Evolutionary conservation across 2,797 vertebrate genomes (phyloP).

Genomic region (Denticeps clupeoides): DNA sequence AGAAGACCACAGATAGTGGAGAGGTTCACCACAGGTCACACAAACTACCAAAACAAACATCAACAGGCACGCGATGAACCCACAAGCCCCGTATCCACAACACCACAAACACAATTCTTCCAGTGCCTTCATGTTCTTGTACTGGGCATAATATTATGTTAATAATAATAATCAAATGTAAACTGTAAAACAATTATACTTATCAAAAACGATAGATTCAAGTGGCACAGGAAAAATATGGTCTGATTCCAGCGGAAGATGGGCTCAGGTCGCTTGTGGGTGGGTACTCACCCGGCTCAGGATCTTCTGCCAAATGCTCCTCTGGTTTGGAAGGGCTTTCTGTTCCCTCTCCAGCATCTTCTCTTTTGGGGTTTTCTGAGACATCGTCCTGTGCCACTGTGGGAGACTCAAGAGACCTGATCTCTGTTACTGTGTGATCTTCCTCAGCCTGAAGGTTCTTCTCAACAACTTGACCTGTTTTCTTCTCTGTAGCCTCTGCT

Average conservation of each 20-base stretch:
- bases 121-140: neutral
- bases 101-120: neutral
- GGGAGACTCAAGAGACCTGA: constrained; percentile 7
- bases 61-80: neutral
- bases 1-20: constrained; percentile 16
- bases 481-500: constrained; percentile 29
- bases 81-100: neutral
- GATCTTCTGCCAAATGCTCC: constrained; percentile 30
- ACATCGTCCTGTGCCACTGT: constrained; percentile 19
- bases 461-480: constrained; percentile 24
- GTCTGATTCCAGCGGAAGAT: constrained; percentile 31
- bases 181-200: neutral
- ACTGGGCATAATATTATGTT: too few species aligned
- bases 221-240: neutral
- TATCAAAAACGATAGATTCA: neutral
- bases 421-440: constrained; percentile 7
- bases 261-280: constrained; percentile 12
- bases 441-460: constrained; percentile 15
- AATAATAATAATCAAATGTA: neutral
- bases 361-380: too few species aligned
- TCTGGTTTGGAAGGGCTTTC: constrained; percentile 21
- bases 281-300: constrained; percentile 52
- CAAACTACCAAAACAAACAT: neutral
- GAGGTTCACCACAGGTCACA: constrained; percentile 18
- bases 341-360: constrained; percentile 8